Evolutionary conservation across 2,113 vertebrate species (phyloP).

Genomic region (Speoplatyrhinus poulsoni): DNA sequence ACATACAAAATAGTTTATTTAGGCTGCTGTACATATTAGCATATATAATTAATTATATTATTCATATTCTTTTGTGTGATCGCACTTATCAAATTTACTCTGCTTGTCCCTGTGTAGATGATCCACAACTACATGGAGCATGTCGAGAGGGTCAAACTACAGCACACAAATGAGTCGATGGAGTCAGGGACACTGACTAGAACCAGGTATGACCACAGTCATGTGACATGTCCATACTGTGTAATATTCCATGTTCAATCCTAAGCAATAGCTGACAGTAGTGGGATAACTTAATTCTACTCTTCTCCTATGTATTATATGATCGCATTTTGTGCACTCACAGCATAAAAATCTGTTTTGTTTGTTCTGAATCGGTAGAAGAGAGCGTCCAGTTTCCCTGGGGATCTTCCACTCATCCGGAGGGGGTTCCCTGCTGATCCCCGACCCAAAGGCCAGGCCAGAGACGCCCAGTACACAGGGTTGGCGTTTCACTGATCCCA

Average conservation of each 20-base stretch:
- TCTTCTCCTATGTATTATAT: no score
- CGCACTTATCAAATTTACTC: not conserved
- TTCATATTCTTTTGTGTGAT: not conserved
- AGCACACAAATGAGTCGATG: conserved; percentile 79
- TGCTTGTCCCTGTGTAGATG: conserved; percentile 79
- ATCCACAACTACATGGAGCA: conserved; percentile 98
- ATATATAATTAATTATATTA: not conserved
- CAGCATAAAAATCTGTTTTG: no score
- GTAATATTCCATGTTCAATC: no score
- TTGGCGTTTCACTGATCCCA: conserved; percentile 88
- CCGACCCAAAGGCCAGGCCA: conserved; percentile 82
- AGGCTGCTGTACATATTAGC: no score
- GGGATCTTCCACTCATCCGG: conserved; percentile 86
- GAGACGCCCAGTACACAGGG: conserved; percentile 83
- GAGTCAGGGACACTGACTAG: conserved; percentile 56
- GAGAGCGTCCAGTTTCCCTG: conserved; percentile 93
- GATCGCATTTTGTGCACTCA: no score
- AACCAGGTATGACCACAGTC: conserved; percentile 60
- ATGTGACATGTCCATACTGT: not conserved
- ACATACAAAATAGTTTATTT: no score
- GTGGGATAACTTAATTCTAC: no score
- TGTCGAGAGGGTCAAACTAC: conserved; percentile 93
- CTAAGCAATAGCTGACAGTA: no score
- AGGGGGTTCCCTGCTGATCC: conserved; percentile 75
- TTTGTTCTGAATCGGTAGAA: conserved; percentile 68